Conservation (phyloP, 2,888 invertebrate genomes). For the Tenthredo scrophulariae region DNA sequence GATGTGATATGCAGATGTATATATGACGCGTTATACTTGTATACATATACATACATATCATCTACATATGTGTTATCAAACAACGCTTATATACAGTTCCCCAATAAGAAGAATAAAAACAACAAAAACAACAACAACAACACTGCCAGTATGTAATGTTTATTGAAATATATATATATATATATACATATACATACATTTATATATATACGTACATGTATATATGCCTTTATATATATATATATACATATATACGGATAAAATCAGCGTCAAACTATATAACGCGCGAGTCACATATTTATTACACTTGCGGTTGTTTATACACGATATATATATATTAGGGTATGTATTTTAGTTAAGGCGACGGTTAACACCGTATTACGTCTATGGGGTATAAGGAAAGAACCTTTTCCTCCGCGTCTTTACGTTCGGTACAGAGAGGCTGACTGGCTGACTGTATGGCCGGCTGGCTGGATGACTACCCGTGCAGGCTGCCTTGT, state of each 20-base stretch:
- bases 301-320: conserved; percentile 4
- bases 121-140: conserved; percentile 18
- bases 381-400: not conserved
- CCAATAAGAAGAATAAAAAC: not conserved
- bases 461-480: conserved; percentile 36
- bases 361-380: not conserved
- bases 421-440: conserved; percentile 36
- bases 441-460: conserved; percentile 34
- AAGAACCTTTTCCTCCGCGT: conserved; percentile 25
- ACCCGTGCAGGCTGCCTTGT: conserved; percentile 50
- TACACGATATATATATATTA: not conserved
- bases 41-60: not conserved
- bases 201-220: not conserved
- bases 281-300: conserved; percentile 4
- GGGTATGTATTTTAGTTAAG: not conserved
- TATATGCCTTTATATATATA: not conserved
- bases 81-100: not conserved
- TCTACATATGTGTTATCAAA: not conserved
- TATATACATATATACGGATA: not conserved
- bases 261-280: conserved; percentile 4
- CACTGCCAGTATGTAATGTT: not conserved
- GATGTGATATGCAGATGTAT: not conserved
- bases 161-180: not conserved
- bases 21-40: not conserved
- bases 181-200: not conserved